Base-by-base conservation (phyloP, 2,888 invertebrate genomes). In the Epicampocera succincta region DNA sequence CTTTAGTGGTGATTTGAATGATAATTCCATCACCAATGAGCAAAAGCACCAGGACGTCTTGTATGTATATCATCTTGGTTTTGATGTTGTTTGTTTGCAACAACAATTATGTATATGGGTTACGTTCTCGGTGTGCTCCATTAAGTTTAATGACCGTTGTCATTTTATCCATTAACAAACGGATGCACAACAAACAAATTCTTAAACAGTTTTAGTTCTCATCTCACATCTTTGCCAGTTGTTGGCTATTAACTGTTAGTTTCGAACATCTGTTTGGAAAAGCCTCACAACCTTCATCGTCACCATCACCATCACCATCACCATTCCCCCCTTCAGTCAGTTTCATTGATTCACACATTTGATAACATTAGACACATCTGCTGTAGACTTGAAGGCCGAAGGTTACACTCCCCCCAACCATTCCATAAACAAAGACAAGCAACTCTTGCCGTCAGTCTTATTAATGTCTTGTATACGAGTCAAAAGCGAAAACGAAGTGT, bases 101-200 rank as follows among this genome's bases (percentile, higher is more conserved):
- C 11, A 58, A 44, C 15, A 81, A 81, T 63, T 69, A 77, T 33
- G 33, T 25, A 25, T 25, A 25, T 77, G 81, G 72, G 25, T 81
- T 63, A 40, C 69, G 73, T 74, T 74, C 73, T 74, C 77, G 73
- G 52, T 69, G 65, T 60, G 69, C 77, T 81, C 74, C 69, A 81
- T 81, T 77, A 74, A 81, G 73, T 74, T 81, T 81, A 81, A 77
- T 81, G 81, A 74, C 73, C 69, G 77, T 54, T 77, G 81, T 77
- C 81, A 77, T 73, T 77, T 74, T 68, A 77, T 44, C 77, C 77
- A 81, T 81, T 81, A 81, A 77, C 77, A 81, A 69, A 81, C 63
- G 69, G 58, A 77, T 73, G 63, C 15, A 46, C 46, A 46, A 11
- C 46, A 58, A 69, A 50, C 46, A 63, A 77, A 73, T 50, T 72